A percentile compares a stretch with the other conserved stretches of the same genome.
These are phyloP conservation scores for Hydrotaea cyrtoneurina DNA, from an alignment of 2,888 invertebrate species.

Conservation along the genomic window DNA sequence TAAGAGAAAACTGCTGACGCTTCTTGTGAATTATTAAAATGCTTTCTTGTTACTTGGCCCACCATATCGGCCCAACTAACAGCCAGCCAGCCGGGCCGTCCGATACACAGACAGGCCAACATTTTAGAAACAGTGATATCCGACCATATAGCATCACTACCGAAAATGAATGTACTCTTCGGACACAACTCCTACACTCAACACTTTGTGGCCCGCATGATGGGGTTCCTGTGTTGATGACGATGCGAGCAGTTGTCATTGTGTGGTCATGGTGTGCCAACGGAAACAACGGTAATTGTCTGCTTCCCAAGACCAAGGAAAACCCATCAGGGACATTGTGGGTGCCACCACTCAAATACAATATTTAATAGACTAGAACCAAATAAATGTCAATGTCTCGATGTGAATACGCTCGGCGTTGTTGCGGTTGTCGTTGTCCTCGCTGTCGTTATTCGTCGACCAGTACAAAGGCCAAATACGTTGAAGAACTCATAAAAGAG, in stretches of 20 bases:
- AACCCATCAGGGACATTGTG: not conserved
- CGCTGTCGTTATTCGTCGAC: not conserved
- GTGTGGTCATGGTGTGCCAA: not conserved
- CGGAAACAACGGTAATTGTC: constrained; percentile 3
- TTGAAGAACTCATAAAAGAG: constrained; percentile 42
- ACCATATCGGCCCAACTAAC: not conserved
- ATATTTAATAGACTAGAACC: constrained; percentile 61
- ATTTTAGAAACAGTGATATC: constrained; percentile 20
- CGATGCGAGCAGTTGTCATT: not conserved
- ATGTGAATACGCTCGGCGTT: constrained; percentile 22
- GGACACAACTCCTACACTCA: not conserved
- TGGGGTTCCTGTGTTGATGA: not conserved
- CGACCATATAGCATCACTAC: constrained; percentile 8
- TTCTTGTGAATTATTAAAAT: constrained; percentile 75
- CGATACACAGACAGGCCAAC: not conserved
- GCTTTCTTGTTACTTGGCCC: constrained; percentile 48
- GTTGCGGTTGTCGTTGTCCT: not conserved
- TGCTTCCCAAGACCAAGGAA: not conserved
- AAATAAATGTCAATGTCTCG: constrained; percentile 56
- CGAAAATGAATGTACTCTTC: not conserved
- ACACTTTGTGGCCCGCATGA: not conserved
- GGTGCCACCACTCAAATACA: constrained; percentile 30
- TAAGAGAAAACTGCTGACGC: constrained; percentile 70
- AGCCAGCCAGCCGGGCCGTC: not conserved
- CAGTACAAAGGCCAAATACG: constrained; percentile 23